Conservation (phyloP, 2,888 invertebrate species). For the Nysson spinosus region DNA sequence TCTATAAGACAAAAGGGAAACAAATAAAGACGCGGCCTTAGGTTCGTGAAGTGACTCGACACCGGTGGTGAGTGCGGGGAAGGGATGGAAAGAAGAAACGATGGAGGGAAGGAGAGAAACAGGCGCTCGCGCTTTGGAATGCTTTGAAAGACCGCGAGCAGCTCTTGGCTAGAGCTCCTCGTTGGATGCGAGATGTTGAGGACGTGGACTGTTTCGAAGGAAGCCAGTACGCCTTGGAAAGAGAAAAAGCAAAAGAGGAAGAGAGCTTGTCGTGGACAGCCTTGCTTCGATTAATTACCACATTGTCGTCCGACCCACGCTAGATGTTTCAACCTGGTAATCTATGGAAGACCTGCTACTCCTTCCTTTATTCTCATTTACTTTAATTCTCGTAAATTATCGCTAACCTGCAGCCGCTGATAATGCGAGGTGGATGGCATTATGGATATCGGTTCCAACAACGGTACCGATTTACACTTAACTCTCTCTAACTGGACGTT, state of each 20-base stretch:
- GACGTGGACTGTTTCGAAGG: constrained; percentile 67
- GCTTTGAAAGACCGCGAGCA: constrained; percentile 77
- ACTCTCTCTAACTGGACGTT: no score
- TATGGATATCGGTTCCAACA: no score
- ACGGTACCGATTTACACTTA: no score
- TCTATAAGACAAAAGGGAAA: constrained; percentile 65
- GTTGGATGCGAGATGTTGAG: constrained; percentile 65
- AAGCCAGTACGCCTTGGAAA: constrained; percentile 51
- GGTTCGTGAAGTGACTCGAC: constrained; percentile 65
- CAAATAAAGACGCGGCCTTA: constrained; percentile 63
- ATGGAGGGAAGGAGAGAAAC: constrained; percentile 55
- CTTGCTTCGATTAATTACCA: constrained; percentile 77
- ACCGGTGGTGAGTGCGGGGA: constrained; percentile 31
- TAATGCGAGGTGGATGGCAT: no score
- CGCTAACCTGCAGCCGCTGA: no score
- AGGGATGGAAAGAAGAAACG: constrained; percentile 10
- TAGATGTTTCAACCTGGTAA: constrained; percentile 68
- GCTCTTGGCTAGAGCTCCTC: constrained; percentile 64
- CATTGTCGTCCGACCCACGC: constrained; percentile 73
- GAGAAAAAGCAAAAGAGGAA: constrained; percentile 51
- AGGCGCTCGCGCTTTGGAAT: constrained; percentile 74
- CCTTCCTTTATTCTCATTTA: constrained; percentile 65
- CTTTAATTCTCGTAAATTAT: constrained; percentile 61
- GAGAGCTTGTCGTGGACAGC: constrained; percentile 57
- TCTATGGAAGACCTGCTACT: constrained; percentile 60